phyloP scores from a whole-genome alignment of 2,888 invertebrate genomes.

The Antheraea yamamai region DNA sequence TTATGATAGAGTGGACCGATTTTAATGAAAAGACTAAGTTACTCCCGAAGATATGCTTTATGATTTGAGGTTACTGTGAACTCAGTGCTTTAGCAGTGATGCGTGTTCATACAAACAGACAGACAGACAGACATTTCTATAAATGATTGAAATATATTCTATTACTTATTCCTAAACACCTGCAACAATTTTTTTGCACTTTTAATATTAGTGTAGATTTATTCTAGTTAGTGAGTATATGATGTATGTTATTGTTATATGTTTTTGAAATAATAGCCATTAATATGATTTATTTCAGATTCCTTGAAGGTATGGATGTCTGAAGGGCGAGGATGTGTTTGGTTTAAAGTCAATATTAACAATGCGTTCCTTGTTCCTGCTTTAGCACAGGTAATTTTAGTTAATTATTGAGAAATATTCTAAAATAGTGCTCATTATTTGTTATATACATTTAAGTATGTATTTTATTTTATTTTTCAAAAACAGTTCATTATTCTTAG shows the following conservation, averaged over 20 bases:
- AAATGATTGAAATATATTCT: too few species aligned
- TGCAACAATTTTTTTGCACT: not conserved
- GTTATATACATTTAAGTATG: not conserved
- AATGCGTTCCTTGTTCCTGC: slow-evolving; percentile 88
- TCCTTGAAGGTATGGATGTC: slow-evolving; percentile 86
- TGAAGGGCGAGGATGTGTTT: slow-evolving; percentile 86
- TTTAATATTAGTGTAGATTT: not conserved
- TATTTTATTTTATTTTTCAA: slow-evolving; percentile 33
- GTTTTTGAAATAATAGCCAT: not conserved
- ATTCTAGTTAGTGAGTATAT: not conserved
- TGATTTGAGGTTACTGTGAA: too few species aligned
- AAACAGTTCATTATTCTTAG: slow-evolving; percentile 72
- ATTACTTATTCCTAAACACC: too few species aligned
- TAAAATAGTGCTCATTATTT: not conserved
- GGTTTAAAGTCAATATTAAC: slow-evolving; percentile 89
- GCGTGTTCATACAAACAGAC: too few species aligned
- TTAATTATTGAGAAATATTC: not conserved
- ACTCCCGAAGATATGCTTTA: too few species aligned
- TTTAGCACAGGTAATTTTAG: slow-evolving; percentile 83
- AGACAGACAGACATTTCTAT: too few species aligned
- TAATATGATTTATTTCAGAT: slow-evolving; percentile 72
- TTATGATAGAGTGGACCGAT: too few species aligned
- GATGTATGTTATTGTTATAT: not conserved
- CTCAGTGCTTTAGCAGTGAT: too few species aligned
- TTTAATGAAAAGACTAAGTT: too few species aligned